These are phyloP conservation scores for Megathymus violae DNA, from an alignment of 1,140 invertebrate species.

Conservation along the genomic window DNA sequence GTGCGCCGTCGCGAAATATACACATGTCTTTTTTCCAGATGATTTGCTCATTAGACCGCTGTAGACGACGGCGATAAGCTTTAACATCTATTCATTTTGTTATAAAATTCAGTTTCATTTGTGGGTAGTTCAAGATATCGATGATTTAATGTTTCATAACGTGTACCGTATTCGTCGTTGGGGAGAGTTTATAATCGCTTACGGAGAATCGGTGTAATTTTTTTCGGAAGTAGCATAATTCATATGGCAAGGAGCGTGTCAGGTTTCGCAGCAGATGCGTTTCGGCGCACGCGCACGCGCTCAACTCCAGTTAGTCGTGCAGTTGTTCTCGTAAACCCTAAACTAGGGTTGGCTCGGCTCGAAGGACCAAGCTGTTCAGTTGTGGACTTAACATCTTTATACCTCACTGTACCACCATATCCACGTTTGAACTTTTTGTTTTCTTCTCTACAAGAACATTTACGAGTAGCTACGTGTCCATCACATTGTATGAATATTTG, in stretches of 20 bases:
- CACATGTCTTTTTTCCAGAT: conserved; percentile 69
- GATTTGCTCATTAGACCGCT: conserved; percentile 53
- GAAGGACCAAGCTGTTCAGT: conserved; percentile 7
- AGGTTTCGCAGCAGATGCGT: conserved; percentile 77
- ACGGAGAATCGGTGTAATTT: conserved; percentile 45
- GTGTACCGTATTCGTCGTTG: conserved; percentile 20
- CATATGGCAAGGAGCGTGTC: conserved; percentile 75
- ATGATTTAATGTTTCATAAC: conserved; percentile 17
- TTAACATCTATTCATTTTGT: conserved; percentile 18
- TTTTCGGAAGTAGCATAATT: conserved; percentile 72
- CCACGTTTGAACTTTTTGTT: background rate
- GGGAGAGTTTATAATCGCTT: conserved; percentile 46
- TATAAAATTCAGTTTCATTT: conserved; percentile 29
- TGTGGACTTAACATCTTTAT: conserved; percentile 4
- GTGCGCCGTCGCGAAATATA: conserved; percentile 62
- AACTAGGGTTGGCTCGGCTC: conserved; percentile 31
- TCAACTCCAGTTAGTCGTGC: conserved; percentile 45
- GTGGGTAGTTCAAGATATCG: background rate
- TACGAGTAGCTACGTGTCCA: too few species aligned
- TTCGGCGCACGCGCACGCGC: conserved; percentile 68
- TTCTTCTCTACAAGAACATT: too few species aligned
- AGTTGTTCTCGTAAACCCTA: conserved; percentile 51
- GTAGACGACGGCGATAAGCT: conserved; percentile 9
- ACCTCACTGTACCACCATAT: conserved; percentile 1
- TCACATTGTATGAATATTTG: too few species aligned